Conservation (phyloP, 2,113 vertebrate genomes). For the Chaetodon trifascialis region DNA sequence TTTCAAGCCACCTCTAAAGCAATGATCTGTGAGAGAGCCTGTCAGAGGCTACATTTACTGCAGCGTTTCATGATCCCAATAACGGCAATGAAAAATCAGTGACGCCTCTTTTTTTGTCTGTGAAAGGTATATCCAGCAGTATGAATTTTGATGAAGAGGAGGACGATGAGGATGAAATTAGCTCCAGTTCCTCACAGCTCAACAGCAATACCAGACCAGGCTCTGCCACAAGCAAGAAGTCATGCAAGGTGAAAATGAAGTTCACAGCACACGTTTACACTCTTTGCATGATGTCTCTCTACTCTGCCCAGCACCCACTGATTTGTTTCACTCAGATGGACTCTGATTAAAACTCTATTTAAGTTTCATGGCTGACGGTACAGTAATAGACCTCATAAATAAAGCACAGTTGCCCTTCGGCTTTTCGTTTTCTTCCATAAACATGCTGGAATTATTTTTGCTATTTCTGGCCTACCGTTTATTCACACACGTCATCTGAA, state of each 20-base stretch:
- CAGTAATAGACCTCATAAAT: slow-evolving; percentile 19
- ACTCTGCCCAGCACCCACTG: not conserved
- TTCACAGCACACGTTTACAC: not conserved
- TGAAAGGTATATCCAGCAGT: slow-evolving; percentile 95
- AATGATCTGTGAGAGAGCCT: not conserved
- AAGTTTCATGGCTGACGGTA: slow-evolving; percentile 9
- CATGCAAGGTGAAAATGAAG: slow-evolving; percentile 87
- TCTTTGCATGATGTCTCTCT: not conserved
- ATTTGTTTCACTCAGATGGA: slow-evolving; percentile 2
- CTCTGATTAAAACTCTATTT: not conserved
- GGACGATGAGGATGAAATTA: slow-evolving; percentile 96
- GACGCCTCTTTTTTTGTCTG: not conserved
- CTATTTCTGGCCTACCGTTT: not conserved
- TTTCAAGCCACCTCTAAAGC: not conserved
- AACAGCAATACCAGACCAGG: slow-evolving; percentile 97
- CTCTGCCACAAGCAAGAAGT: slow-evolving; percentile 96
- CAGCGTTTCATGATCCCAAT: not conserved
- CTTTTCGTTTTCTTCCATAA: not conserved
- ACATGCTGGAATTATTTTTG: slow-evolving; percentile 10
- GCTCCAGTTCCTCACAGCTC: slow-evolving; percentile 96
- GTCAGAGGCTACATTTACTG: not conserved
- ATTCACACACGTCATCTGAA: slow-evolving; percentile 9
- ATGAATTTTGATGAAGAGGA: slow-evolving; percentile 99
- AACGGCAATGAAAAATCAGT: not conserved
- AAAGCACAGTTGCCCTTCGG: not conserved